Conservation (phyloP, 2,797 vertebrate species). For the Acrocephalus scirpaceus region DNA sequence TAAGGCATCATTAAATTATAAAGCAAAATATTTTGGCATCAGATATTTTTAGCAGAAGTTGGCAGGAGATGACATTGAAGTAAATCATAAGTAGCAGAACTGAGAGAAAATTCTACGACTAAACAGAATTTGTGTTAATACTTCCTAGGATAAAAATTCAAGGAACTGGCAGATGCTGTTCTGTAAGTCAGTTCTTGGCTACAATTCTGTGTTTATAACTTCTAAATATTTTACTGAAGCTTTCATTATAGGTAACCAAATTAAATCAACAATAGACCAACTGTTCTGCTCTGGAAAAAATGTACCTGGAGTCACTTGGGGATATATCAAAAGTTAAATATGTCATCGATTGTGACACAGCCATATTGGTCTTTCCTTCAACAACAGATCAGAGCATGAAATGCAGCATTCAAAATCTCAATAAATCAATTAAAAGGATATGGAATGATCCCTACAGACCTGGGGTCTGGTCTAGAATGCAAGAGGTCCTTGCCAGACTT, state of each 20-base stretch:
- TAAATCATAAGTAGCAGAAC: slow-evolving; percentile 35
- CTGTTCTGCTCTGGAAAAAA: background rate
- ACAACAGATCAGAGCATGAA: background rate
- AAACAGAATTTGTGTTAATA: slow-evolving; percentile 33
- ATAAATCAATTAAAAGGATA: background rate
- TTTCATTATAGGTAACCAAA: slow-evolving; percentile 19
- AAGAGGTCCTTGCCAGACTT: background rate
- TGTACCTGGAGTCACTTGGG: background rate
- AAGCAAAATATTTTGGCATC: slow-evolving; percentile 44
- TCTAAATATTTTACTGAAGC: slow-evolving; percentile 6
- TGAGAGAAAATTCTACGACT: background rate
- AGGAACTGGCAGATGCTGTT: background rate
- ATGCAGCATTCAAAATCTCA: background rate
- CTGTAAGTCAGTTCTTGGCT: background rate
- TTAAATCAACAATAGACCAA: background rate
- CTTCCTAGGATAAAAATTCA: slow-evolving; percentile 11
- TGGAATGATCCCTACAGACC: background rate
- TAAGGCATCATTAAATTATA: background rate
- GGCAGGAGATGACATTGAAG: background rate
- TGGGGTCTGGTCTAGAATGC: background rate
- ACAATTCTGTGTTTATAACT: background rate
- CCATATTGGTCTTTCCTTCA: background rate
- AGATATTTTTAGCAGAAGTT: slow-evolving; percentile 38
- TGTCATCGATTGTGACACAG: background rate
- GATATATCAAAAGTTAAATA: background rate